phyloP scores from a whole-genome alignment of 2,113 vertebrate species.

The Ictidomys tridecemlineatus region DNA sequence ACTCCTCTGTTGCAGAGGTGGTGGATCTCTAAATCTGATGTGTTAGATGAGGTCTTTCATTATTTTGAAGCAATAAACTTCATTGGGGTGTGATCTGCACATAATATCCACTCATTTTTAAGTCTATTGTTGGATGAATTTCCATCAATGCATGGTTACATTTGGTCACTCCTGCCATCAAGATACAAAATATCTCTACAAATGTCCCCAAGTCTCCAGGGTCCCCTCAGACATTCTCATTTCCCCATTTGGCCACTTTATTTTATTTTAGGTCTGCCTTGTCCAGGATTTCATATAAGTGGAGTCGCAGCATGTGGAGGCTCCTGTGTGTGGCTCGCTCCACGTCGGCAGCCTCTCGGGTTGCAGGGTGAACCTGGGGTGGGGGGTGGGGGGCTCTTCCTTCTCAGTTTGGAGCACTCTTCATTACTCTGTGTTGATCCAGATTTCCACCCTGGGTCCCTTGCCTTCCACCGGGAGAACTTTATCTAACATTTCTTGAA shows the following conservation, averaged over 20 bases:
- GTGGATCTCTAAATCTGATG: slow-evolving; percentile 32
- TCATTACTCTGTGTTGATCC: not conserved
- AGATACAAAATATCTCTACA: not conserved
- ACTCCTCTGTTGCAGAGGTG: not conserved
- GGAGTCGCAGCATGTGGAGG: no score
- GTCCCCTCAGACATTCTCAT: not conserved
- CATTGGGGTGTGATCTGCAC: not conserved
- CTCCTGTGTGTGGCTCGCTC: not conserved
- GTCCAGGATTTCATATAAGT: not conserved
- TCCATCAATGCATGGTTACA: not conserved
- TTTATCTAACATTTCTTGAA: not conserved
- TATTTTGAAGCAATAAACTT: not conserved
- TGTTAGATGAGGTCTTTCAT: not conserved
- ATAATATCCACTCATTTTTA: not conserved
- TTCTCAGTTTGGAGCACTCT: not conserved
- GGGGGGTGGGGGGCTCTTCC: no score
- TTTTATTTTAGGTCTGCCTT: not conserved
- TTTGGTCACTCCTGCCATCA: not conserved
- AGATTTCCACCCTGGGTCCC: not conserved
- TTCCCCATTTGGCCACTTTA: not conserved
- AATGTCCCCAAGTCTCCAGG: not conserved
- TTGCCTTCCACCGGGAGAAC: not conserved
- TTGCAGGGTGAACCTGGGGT: no score
- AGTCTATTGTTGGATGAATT: not conserved
- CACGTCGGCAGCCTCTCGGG: no score